These are phyloP conservation scores for Plagiodera versicolora DNA, from an alignment of 2,888 invertebrate species.

Conservation along the genomic window DNA sequence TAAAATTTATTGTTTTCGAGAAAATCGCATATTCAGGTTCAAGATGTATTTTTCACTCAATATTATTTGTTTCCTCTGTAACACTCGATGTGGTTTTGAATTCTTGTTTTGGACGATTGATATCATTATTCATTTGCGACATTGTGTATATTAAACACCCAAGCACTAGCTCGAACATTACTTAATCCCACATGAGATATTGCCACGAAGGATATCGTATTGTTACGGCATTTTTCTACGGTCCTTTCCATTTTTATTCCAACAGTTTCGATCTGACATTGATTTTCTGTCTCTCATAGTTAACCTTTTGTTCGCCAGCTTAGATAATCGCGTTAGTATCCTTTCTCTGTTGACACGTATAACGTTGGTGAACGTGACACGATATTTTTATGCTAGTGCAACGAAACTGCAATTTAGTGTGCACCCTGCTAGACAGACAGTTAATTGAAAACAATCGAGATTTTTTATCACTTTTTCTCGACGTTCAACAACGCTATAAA, in stretches of 20 bases:
- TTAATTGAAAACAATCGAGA: too few species aligned
- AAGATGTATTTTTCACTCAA: too few species aligned
- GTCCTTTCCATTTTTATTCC: slow-evolving; percentile 13
- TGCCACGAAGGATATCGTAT: slow-evolving; percentile 6
- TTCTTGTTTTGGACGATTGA: too few species aligned
- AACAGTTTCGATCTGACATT: slow-evolving; percentile 18
- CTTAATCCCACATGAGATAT: slow-evolving; percentile 6
- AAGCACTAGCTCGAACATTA: slow-evolving; percentile 11
- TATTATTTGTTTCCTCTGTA: too few species aligned
- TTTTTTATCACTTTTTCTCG: too few species aligned
- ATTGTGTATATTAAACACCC: slow-evolving; percentile 8
- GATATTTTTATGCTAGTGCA: background rate
- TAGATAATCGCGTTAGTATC: slow-evolving; percentile 11
- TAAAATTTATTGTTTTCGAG: too few species aligned
- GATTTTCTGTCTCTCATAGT: slow-evolving; percentile 22
- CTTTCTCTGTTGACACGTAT: slow-evolving; percentile 13
- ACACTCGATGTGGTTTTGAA: too few species aligned
- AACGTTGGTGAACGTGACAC: background rate
- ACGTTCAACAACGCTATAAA: slow-evolving; percentile 5
- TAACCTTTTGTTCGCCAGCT: slow-evolving; percentile 14
- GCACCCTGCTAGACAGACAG: background rate
- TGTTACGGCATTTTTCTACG: slow-evolving; percentile 5
- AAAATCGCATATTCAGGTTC: too few species aligned
- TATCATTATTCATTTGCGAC: background rate
- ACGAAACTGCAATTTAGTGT: background rate